These are phyloP conservation scores for Cancer borealis DNA, from an alignment of 2,888 invertebrate species.

Conservation along the genomic window DNA sequence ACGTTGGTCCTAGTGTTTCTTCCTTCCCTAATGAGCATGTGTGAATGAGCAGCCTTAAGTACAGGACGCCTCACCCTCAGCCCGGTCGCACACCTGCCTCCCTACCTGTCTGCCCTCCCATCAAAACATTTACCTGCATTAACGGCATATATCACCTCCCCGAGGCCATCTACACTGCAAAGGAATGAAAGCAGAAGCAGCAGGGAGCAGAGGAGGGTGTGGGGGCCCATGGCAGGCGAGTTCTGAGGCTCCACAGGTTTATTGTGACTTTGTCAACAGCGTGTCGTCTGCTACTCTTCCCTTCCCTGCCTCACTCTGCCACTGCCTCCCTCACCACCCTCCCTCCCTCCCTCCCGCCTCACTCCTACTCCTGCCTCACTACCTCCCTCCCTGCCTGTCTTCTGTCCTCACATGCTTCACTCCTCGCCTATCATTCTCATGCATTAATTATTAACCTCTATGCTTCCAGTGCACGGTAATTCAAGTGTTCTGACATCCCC, in stretches of 20 bases:
- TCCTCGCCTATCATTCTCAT: no score
- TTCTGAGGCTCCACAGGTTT: conserved; percentile 62
- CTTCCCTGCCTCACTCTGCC: not conserved
- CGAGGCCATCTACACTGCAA: conserved; percentile 55
- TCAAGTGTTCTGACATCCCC: no score
- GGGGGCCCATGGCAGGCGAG: conserved; percentile 23
- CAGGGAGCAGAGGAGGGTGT: not conserved
- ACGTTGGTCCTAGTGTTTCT: not conserved
- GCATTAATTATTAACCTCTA: no score
- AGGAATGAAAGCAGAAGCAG: conserved; percentile 50
- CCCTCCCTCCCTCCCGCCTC: not conserved
- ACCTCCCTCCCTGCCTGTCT: no score
- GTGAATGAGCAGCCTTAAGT: not conserved
- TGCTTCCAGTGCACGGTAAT: no score
- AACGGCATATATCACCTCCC: conserved; percentile 77
- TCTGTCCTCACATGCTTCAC: no score
- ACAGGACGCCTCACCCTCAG: not conserved
- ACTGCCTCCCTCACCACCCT: not conserved
- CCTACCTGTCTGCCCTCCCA: not conserved
- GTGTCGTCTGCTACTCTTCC: conserved; percentile 57
- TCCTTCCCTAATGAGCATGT: not conserved
- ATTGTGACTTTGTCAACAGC: conserved; percentile 59
- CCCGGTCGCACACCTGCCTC: conserved; percentile 9
- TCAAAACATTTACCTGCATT: conserved; percentile 75
- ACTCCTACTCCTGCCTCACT: no score